phyloP scores from a whole-genome alignment of 2,113 vertebrate species.

The Caranx ignobilis region DNA sequence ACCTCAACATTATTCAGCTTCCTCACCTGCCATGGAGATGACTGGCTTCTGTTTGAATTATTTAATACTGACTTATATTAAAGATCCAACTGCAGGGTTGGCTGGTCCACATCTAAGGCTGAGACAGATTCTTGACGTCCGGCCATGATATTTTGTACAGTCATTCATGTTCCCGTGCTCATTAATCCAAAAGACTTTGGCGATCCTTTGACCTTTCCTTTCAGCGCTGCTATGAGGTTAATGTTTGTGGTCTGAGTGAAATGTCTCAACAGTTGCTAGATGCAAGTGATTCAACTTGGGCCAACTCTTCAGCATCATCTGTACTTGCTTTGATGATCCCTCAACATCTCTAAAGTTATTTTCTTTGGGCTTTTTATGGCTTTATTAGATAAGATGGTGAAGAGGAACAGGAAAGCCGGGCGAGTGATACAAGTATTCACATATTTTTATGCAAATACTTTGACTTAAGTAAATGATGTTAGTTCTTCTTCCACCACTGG shows the following conservation, averaged over 20 bases:
- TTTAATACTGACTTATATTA: not conserved
- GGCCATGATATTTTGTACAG: not conserved
- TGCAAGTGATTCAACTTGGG: not conserved
- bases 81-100: not conserved
- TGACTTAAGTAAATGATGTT: not conserved
- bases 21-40: slow-evolving; percentile 6
- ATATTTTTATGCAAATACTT: too few relatives aligned
- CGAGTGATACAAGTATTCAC: too few relatives aligned
- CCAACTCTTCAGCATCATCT: not conserved
- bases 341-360: too few relatives aligned
- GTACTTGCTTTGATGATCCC: too few relatives aligned
- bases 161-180: not conserved
- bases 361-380: too few relatives aligned
- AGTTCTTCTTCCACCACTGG: not conserved
- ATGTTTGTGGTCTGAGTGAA: too few relatives aligned
- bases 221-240: not conserved
- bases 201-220: not conserved
- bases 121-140: not conserved
- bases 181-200: not conserved
- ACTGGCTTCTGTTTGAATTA: not conserved
- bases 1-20: slow-evolving; percentile 11
- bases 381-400: too few relatives aligned
- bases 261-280: not conserved
- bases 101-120: not conserved
- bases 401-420: too few relatives aligned